Evolutionary conservation across 2,113 vertebrate genomes (phyloP).

Genomic region (Dendrocopos noguchii): DNA sequence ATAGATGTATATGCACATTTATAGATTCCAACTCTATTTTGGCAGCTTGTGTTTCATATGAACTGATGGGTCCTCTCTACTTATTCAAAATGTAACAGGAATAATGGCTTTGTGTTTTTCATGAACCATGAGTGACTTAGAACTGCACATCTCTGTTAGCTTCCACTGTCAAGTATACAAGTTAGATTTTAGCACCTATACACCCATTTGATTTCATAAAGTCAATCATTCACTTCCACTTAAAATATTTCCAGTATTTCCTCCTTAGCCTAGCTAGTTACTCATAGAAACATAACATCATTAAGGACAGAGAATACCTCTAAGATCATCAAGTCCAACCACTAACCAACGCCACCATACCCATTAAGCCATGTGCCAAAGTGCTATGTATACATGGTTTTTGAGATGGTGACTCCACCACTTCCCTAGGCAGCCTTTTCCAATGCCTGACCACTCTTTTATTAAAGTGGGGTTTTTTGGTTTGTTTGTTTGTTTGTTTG

Average conservation of each 20-base stretch:
- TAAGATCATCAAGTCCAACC: too few relatives aligned
- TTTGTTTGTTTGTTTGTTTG: too few relatives aligned
- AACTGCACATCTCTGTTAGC: not conserved
- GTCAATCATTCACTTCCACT: not conserved
- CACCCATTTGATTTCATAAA: not conserved
- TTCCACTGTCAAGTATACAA: not conserved
- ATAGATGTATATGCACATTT: not conserved
- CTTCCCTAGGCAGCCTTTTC: too few relatives aligned
- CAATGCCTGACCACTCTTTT: too few relatives aligned
- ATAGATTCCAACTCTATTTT: not conserved
- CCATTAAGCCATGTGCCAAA: too few relatives aligned
- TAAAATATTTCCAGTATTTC: not conserved
- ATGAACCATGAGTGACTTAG: not conserved
- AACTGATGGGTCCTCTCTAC: not conserved
- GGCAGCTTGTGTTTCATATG: not conserved
- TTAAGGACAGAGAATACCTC: too few relatives aligned
- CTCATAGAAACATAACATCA: not conserved
- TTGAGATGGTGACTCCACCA: too few relatives aligned
- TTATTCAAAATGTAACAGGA: not conserved
- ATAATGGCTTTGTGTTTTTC: not conserved
- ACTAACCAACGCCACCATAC: too few relatives aligned
- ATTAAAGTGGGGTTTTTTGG: too few relatives aligned
- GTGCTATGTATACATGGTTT: too few relatives aligned
- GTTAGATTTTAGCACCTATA: not conserved
- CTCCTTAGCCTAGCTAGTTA: not conserved